A percentile compares a stretch with the other conserved stretches of the same genome.
Conservation (phyloP, 2,113 vertebrate genomes). For the Neomonachus schauinslandi region DNA sequence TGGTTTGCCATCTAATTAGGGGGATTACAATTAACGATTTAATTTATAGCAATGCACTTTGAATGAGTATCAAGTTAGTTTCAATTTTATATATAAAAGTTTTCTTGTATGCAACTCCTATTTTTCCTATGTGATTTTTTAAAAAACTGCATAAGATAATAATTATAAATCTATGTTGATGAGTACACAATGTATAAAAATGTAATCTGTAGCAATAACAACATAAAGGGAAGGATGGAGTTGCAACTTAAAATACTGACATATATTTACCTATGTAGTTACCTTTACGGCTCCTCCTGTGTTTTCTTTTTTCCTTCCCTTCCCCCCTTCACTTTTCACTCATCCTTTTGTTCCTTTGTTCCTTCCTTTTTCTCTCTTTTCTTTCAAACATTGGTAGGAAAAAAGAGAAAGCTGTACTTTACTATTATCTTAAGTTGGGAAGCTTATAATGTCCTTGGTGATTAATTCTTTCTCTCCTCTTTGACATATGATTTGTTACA, state of each 20-base stretch:
- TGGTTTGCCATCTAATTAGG: background rate
- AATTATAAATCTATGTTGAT: background rate
- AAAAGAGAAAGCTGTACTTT: background rate
- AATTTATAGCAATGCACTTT: conserved; percentile 33
- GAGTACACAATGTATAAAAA: background rate
- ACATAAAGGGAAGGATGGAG: background rate
- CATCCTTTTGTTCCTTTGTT: background rate
- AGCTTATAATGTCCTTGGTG: background rate
- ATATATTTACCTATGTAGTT: background rate
- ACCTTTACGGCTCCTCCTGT: background rate
- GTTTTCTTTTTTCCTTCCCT: background rate
- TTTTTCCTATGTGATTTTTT: background rate
- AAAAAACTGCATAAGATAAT: background rate
- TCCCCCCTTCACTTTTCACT: background rate
- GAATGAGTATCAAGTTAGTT: background rate
- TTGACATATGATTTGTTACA: background rate
- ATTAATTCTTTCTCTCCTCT: background rate
- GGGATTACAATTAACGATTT: conserved; percentile 10
- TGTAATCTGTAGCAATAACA: background rate
- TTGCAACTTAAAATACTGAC: background rate
- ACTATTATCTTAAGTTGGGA: conserved; percentile 15
- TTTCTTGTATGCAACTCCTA: background rate
- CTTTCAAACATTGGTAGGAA: background rate
- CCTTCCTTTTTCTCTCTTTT: background rate
- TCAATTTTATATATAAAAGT: background rate